Evolutionary conservation across 2,113 vertebrate genomes (phyloP), one percentile per base, ranked within the genome.

Genomic region (Microtus montanus): DNA sequence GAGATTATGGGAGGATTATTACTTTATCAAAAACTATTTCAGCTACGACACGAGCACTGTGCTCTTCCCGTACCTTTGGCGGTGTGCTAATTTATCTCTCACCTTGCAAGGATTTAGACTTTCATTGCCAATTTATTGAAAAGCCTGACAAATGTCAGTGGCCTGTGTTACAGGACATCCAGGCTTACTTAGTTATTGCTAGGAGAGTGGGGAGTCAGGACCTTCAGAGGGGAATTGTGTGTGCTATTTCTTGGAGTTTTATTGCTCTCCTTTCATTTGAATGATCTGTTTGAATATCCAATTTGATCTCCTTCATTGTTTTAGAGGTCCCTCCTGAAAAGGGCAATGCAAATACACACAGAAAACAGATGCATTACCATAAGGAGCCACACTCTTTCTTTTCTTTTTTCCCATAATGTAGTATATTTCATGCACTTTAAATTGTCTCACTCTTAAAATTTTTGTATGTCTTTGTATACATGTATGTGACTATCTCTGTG

Each of bases 81-180:
- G 9, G 41, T 74, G 58, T 83, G 49, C 92, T 97, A 96, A 97
- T 97, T 96, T 74, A 97, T 82, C 58, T 95, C 70, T 95, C 2
- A 38, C 89, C 28, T 96, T 44, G 22, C 80, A 80, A 0, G 66
- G 63, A 54, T 95, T 97, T 97, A 83, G 64, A 58, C 80, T 97
- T 95, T 74, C 93, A 94, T 82, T 98, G 93, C 11, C 49, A 96
- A 84, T 96, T 98, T 96, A 92, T 52, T 97, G 92, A 94, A 97
- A 96, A 92, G 83, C 44, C 44, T 88, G 96, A 73, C 92, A 96
- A 91, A 97, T 95, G 97, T 94, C 70, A 41, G 71, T 79, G 87
- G 38, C 83, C 97, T 92, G 9, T 15, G 91, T 15, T 80, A 82
- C 8, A 94, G 54, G 63, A 52, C 83, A 95, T 14, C 86, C 14